Evolutionary conservation across 2,888 invertebrate genomes (phyloP), one percentile per base, ranked within the genome.

Genomic region (Lasioglossum lativentre): DNA sequence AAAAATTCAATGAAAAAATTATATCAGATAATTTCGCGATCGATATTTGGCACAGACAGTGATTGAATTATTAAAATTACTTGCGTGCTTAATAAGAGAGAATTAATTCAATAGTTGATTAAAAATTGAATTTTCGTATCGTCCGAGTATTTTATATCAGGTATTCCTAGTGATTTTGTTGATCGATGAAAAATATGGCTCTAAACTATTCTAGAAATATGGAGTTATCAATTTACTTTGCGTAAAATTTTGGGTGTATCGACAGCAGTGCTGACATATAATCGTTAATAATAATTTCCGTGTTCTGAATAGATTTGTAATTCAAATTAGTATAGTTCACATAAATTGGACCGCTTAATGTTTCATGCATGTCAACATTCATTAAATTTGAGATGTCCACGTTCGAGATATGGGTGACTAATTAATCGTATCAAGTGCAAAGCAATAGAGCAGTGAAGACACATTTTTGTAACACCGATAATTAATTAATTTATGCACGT

Each of bases 251-350:
- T 40, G 23, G 0, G 5, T 70, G 38, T n/a, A 40, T 70, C 40
- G n/a, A 40, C 40, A 40, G 10, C 40, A 70, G 1, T 38, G 66
- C 4, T 70, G 70, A 40, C 70, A 70, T 40, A 40, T 38, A 70
- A 40, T 40, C 70, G 70, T 70, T 40, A 70, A 70, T 70, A 40
- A 70, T 70, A 40, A 70, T 70, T 70, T 70, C 38, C 40, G 40
- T 70, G 14, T 14, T n/a, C 40, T 27, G 40, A 40, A 40, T 70
- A 40, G 70, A 70, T 70, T 70, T 70, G 70, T 40, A n/a, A 70
- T 70, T 70, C 70, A 40, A 70, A 40, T 40, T 40, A 23, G 38
- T 40, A 38, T 40, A 40, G 70, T 70, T 70, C 40, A 40, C 70
- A 40, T 38, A 38, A 68, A 68, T 68, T 63, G 30, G 30, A 34